A percentile compares a stretch with the other conserved stretches of the same genome.
Evolutionary conservation across 2,797 vertebrate genomes (phyloP).

Genomic region (Anguilla marmorata): DNA sequence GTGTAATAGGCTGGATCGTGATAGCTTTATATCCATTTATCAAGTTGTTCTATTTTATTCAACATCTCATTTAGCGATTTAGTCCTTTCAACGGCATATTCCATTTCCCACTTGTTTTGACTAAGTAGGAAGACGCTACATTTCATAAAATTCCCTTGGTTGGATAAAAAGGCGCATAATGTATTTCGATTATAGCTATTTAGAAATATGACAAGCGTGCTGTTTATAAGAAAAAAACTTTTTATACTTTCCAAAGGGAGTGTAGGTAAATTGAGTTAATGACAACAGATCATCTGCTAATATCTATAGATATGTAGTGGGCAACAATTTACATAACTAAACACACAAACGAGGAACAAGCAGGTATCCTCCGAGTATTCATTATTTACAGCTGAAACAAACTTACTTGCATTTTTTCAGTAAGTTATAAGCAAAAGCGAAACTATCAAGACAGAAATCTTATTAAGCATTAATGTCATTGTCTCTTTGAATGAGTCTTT

Average conservation of each 20-base stretch:
- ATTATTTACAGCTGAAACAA: not conserved
- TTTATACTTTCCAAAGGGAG: not conserved
- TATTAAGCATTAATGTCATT: not conserved
- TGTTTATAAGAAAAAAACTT: not conserved
- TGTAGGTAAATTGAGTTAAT: not conserved
- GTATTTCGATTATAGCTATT: not conserved
- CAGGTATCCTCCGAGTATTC: not conserved
- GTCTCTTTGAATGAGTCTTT: not conserved
- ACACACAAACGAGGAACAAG: not conserved
- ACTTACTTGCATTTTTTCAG: not conserved
- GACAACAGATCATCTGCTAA: not conserved
- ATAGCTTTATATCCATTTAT: slow-evolving; percentile 47
- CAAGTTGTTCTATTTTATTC: slow-evolving; percentile 43
- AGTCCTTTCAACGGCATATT: slow-evolving; percentile 7
- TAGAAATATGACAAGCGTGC: not conserved
- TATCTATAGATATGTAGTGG: not conserved
- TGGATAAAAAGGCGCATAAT: slow-evolving; percentile 22
- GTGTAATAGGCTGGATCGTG: slow-evolving; percentile 51
- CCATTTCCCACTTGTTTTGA: slow-evolving; percentile 35
- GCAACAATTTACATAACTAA: not conserved
- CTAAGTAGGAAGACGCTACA: slow-evolving; percentile 42
- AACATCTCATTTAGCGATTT: slow-evolving; percentile 41
- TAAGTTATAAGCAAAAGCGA: not conserved
- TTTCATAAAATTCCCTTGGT: slow-evolving; percentile 41
- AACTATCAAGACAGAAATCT: not conserved